These are phyloP conservation scores for Ichneumoninae sp. DNA, from an alignment of 2,888 invertebrate genomes.

Conservation along the genomic window DNA sequence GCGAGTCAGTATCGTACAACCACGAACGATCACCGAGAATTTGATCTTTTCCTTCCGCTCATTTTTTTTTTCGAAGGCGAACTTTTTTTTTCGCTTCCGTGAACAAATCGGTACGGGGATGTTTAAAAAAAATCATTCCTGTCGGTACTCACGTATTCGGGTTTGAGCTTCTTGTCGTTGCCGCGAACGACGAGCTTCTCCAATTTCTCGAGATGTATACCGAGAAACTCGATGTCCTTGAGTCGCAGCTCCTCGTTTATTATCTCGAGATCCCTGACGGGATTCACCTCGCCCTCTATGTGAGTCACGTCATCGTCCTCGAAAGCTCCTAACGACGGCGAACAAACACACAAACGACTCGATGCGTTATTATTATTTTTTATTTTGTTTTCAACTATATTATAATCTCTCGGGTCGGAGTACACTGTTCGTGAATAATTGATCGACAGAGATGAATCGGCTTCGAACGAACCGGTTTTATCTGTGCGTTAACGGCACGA, in stretches of 20 bases:
- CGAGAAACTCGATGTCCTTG: constrained; percentile 96
- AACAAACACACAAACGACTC: constrained; percentile 33
- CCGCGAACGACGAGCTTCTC: constrained; percentile 94
- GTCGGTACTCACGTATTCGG: constrained; percentile 92
- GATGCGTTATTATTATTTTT: neutral
- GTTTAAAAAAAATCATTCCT: neutral
- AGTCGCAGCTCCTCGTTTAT: constrained; percentile 97
- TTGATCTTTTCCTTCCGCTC: no score
- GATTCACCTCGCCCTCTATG: constrained; percentile 99
- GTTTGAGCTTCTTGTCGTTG: constrained; percentile 96
- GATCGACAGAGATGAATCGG: constrained; percentile 26
- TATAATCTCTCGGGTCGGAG: neutral
- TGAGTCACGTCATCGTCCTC: constrained; percentile 99
- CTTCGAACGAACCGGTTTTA: neutral
- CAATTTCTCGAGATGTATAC: constrained; percentile 92
- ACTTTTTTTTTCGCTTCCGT: neutral
- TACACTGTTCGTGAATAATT: constrained; percentile 36
- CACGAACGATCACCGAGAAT: no score
- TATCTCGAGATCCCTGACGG: constrained; percentile 97
- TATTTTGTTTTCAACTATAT: neutral
- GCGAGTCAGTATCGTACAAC: neutral
- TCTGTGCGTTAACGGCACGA: neutral
- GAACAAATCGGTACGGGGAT: constrained; percentile 22
- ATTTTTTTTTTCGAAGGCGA: no score
- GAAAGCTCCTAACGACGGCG: constrained; percentile 92